A percentile compares a stretch with the other conserved stretches of the same genome.
These are phyloP conservation scores for Protonemura montana DNA, from an alignment of 2,888 invertebrate species.

Conservation along the genomic window DNA sequence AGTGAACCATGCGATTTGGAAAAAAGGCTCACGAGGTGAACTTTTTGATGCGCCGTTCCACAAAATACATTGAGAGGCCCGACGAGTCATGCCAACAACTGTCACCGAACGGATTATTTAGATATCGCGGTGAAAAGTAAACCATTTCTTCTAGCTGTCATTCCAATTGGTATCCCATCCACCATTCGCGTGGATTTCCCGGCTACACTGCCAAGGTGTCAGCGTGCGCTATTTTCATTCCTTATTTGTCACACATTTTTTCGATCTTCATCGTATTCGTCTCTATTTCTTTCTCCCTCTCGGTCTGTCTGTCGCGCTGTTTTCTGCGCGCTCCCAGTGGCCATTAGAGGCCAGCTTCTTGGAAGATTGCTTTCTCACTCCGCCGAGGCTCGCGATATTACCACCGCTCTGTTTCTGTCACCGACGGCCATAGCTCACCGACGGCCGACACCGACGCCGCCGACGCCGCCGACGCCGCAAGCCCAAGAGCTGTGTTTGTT, in stretches of 20 bases:
- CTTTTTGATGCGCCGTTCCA: background rate
- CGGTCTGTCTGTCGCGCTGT: background rate
- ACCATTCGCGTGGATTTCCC: conserved; percentile 22
- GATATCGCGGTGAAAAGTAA: background rate
- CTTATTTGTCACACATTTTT: conserved; percentile 39
- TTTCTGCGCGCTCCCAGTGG: conserved; percentile 38
- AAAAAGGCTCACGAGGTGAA: too few relatives aligned
- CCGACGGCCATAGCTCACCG: conserved; percentile 40
- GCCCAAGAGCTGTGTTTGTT: conserved; percentile 9
- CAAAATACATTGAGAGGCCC: too few relatives aligned
- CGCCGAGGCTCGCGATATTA: conserved; percentile 41
- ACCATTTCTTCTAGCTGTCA: conserved; percentile 31
- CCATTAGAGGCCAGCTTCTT: conserved; percentile 44
- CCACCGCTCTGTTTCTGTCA: conserved; percentile 43
- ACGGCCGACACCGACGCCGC: background rate
- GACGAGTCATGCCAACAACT: background rate
- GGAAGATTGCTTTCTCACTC: conserved; percentile 44
- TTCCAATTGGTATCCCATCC: conserved; percentile 19
- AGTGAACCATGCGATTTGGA: background rate
- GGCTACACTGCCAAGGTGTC: conserved; percentile 14
- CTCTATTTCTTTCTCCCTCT: conserved; percentile 20
- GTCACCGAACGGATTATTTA: background rate
- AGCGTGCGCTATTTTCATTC: conserved; percentile 38
- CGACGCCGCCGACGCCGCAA: conserved; percentile 1
- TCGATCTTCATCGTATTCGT: conserved; percentile 22